phyloP scores from a whole-genome alignment of 2,797 vertebrate genomes.

The Cynodonichthys magdalenae region DNA sequence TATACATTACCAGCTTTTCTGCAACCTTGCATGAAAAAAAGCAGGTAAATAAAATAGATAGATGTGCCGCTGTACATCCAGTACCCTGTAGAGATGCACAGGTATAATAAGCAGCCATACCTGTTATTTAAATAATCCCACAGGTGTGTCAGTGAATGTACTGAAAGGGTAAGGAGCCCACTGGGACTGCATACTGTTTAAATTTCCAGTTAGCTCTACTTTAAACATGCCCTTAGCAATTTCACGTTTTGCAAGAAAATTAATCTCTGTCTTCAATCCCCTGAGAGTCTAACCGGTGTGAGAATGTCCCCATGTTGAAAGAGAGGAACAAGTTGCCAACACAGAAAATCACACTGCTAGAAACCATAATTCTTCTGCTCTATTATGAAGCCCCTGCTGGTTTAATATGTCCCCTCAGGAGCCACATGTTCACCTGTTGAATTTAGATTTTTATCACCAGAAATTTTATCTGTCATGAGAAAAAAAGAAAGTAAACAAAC shows the following conservation, averaged over 20 bases:
- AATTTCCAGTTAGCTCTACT: conserved; percentile 1
- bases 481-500: not conserved
- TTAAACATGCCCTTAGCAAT: conserved; percentile 24
- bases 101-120: not conserved
- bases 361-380: conserved; percentile 28
- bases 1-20: too few species aligned
- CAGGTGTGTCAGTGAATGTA: not conserved
- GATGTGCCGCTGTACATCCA: not conserved
- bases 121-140: not conserved
- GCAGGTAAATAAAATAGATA: too few species aligned
- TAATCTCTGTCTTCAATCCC: conserved; percentile 7
- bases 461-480: not conserved
- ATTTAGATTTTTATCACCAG: conserved; percentile 28
- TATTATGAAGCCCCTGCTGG: conserved; percentile 9
- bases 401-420: conserved; percentile 20
- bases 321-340: not conserved
- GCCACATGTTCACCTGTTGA: conserved; percentile 23
- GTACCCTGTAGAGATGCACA: not conserved
- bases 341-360: conserved; percentile 1
- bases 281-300: conserved; percentile 1
- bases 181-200: conserved; percentile 1
- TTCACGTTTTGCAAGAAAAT: conserved; percentile 31
- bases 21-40: not conserved
- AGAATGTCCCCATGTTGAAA: not conserved
- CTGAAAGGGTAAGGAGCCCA: not conserved